Conservation (phyloP, 2,797 vertebrate species). For the Onychomys leucogaster region DNA sequence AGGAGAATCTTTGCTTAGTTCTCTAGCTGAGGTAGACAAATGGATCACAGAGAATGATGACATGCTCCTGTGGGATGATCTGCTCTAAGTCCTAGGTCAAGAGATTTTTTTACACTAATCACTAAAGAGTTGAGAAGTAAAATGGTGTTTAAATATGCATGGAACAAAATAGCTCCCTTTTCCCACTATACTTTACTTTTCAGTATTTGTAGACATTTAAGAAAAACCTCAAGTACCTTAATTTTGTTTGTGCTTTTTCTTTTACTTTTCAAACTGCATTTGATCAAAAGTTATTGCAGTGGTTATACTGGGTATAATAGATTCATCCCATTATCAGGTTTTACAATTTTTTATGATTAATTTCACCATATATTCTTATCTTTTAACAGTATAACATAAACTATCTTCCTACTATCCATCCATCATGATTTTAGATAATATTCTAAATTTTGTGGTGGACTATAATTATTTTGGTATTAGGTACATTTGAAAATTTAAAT, state of each 20-base stretch:
- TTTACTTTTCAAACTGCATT: background rate
- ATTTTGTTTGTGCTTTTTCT: background rate
- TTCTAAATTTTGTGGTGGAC: background rate
- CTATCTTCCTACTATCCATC: background rate
- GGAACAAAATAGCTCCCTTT: background rate
- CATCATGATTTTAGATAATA: background rate
- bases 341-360: background rate
- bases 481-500: background rate
- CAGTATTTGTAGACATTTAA: background rate
- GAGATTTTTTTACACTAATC: background rate
- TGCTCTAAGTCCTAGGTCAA: background rate
- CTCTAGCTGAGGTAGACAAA: background rate
- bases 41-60: background rate
- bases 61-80: background rate
- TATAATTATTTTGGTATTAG: background rate
- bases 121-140: conserved; percentile 6
- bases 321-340: background rate
- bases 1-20: background rate
- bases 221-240: background rate
- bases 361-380: background rate
- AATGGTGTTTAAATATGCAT: conserved; percentile 1
- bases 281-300: background rate
- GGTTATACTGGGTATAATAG: background rate
- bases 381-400: background rate
- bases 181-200: background rate